Evolutionary conservation across 2,797 vertebrate genomes (phyloP), one percentile per base, ranked within the genome.

Genomic region (Luscinia luscinia): DNA sequence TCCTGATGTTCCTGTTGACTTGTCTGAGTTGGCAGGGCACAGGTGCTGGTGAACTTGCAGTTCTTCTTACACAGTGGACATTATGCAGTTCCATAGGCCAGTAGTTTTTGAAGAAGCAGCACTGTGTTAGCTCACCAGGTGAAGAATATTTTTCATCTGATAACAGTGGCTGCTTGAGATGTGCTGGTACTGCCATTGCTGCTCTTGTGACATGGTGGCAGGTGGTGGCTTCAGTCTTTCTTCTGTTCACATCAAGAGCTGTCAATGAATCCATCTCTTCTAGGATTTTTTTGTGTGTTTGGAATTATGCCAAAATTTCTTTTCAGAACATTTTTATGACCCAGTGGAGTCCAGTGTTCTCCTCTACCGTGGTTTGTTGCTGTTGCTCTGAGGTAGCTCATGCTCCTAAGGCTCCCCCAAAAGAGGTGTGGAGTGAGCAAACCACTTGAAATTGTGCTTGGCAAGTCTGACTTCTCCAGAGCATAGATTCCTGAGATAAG

Each of bases 1-100:
- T 17, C 3, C 12, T 7, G 1, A 3, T 51, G 32, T 51, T 66
- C 17, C 43, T 30, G 11, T 48, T 1, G 3, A 17, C 11, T 8
- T 58, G 32, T 24, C 21, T 43, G 32, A 66, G 34, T 1, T 57
- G 30, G 36, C 36, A 43, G 36, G 14, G 51, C 36, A 18, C 32
- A 36, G 30, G 30, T 4, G 2, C 43, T 41, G 51, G 17, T 84
- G 51, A 36, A 12, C 21, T 22, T 43, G 36, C 11, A 43, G 22
- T 36, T 67, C 45, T 48, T 48, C 11, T 36, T 51, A 28, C 32
- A n/a, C 12, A 23, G 2, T 19, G 22, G 45, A 15, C 18, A 15
- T 32, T 36, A 15, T 67, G 27, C 45, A 43, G 12, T 67, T 32
- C 32, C 22, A 23, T 3, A 15, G n/a, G 27, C 15, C 38, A 38